These are phyloP conservation scores for Poeciliopsis retropinna DNA, from an alignment of 2,113 vertebrate genomes.

Conservation along the genomic window DNA sequence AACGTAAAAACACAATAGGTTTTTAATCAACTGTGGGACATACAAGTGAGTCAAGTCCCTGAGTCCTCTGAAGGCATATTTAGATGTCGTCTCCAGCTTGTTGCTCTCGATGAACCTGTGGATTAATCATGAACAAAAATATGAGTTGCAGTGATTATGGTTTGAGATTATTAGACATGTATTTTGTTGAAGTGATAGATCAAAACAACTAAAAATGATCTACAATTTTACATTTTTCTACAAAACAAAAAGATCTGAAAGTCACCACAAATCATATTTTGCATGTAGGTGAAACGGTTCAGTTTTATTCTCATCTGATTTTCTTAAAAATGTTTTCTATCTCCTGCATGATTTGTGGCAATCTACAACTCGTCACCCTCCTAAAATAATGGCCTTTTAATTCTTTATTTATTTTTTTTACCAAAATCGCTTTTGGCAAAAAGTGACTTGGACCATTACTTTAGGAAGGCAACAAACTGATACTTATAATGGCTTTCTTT, in stretches of 20 bases:
- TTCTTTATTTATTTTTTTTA: too few species aligned
- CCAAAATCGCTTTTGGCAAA: too few species aligned
- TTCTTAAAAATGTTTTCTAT: too few species aligned
- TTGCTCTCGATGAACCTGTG: slow-evolving; percentile 96
- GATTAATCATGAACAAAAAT: slow-evolving; percentile 14
- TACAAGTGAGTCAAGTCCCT: slow-evolving; percentile 96
- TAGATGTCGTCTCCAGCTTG: slow-evolving; percentile 92
- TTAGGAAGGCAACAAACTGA: too few species aligned
- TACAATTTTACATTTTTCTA: background rate
- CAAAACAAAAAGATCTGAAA: background rate
- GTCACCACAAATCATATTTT: too few species aligned
- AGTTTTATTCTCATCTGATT: too few species aligned
- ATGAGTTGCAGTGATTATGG: background rate
- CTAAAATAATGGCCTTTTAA: too few species aligned
- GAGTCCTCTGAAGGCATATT: slow-evolving; percentile 93
- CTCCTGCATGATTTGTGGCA: too few species aligned
- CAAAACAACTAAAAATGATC: background rate
- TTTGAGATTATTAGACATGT: background rate
- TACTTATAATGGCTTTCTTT: too few species aligned
- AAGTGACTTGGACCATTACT: too few species aligned
- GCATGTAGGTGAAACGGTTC: too few species aligned
- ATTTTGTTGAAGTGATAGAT: background rate
- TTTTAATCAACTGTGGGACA: slow-evolving; percentile 64
- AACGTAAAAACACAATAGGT: background rate
- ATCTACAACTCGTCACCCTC: too few species aligned